Base-by-base conservation (phyloP, 1,140 invertebrate species). In the Lordiphosa collinella region DNA sequence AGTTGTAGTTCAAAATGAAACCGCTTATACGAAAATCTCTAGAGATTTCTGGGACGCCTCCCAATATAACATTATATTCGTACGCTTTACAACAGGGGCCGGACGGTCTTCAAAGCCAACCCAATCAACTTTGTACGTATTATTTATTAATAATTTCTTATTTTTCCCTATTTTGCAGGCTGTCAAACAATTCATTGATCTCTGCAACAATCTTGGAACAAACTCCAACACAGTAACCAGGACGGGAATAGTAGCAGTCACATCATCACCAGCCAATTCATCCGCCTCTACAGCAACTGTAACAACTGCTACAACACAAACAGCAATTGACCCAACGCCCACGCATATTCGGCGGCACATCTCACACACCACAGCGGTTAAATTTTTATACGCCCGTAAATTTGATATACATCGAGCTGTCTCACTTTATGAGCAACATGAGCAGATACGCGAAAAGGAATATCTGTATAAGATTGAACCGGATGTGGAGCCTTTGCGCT, bases 381-480 rank as follows among this genome's bases (percentile, higher is more conserved):
- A 98, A 90, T 99, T 99, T 91, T 90, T 99, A 68, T 94, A 96
- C 78, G 97, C 97, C 47, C 92, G 97, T 37, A 99, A 99, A 90
- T 99, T 98, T 89, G 97, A 99, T 89, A 94, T 98, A 18, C 90
- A 92, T 12, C 92, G 97, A 78, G 97, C 97, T 11, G 91, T 98
- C 14, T 93, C 94, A 11, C 90, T 99, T 6, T 98, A 96, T 89
- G 93, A 96, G 78, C 94, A 97, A 84, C 97, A 99, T 90, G 95
- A 98, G 90, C 93, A 93, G 22, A 97, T 95, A 3, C 91, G 97
- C 56, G 91, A 93, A 58, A 91, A 94, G 58, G 97, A 99, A 90
- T 95, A 96, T 35, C 91, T 99, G 11, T 92, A 93, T 25, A 90
- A 93, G 47, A 94, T 99, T 71, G 93, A 98, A 88, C 94, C 96